Conservation (phyloP, 2,797 vertebrate genomes). For the Hydrolagus colliei region DNA sequence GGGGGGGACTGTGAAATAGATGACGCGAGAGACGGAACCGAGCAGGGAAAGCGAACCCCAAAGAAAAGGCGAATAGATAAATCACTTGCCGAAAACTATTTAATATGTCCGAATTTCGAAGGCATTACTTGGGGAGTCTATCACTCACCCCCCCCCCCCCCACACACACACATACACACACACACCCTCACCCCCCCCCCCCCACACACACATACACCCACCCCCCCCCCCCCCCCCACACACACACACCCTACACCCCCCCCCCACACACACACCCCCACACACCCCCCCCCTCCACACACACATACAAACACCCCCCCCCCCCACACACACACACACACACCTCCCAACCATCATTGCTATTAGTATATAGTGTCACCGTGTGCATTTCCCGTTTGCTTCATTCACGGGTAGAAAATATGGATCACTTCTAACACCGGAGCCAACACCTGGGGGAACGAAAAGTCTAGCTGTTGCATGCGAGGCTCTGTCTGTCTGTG, state of each 20-base stretch:
- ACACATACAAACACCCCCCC: too few relatives aligned
- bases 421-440: neutral
- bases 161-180: too few relatives aligned
- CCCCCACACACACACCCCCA: too few relatives aligned
- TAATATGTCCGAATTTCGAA: neutral
- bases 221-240: too few relatives aligned
- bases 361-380: neutral
- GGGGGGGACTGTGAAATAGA: too few relatives aligned
- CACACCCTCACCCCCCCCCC: too few relatives aligned
- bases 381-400: neutral
- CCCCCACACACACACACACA: neutral
- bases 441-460: neutral
- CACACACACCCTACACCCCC: too few relatives aligned
- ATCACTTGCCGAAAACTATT: neutral
- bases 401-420: neutral
- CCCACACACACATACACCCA: too few relatives aligned
- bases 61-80: neutral
- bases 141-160: neutral
- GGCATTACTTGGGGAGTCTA: neutral
- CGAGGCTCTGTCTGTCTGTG: neutral
- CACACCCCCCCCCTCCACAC: too few relatives aligned
- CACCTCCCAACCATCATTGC: neutral
- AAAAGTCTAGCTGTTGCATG: conserved; percentile 6
- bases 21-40: neutral
- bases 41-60: too few relatives aligned